These are phyloP conservation scores for Buphagus erythrorhynchus DNA, from an alignment of 2,797 vertebrate genomes.

Conservation along the genomic window DNA sequence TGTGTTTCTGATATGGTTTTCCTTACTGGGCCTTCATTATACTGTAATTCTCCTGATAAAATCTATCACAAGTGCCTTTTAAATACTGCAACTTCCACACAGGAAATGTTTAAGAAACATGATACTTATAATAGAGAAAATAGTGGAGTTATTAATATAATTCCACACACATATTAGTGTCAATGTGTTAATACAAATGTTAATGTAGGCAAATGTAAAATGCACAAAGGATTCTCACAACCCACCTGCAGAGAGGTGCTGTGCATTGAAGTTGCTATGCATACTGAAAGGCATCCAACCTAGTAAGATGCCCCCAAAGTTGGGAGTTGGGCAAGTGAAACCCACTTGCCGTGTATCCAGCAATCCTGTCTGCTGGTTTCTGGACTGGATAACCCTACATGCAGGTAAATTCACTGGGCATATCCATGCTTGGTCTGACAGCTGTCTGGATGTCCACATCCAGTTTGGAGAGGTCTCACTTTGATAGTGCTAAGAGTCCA, in stretches of 20 bases:
- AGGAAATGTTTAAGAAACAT: not conserved
- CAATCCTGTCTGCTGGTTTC: not conserved
- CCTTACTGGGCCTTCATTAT: not conserved
- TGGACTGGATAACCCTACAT: not conserved
- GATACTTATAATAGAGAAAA: not conserved
- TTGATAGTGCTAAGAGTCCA: fast-evolving
- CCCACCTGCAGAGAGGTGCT: not conserved
- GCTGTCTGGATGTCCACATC: not conserved
- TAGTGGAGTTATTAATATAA: not conserved
- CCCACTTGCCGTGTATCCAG: not conserved
- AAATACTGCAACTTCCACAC: not conserved
- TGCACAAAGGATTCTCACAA: not conserved
- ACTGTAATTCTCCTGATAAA: not conserved
- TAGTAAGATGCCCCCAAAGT: not conserved
- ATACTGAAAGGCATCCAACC: not conserved
- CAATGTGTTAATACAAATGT: not conserved
- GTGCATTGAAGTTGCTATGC: not conserved
- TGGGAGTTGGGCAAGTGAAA: not conserved
- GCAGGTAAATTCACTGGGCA: not conserved
- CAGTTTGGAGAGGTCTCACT: not conserved
- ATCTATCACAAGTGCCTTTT: not conserved
- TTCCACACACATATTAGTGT: not conserved
- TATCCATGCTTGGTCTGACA: not conserved
- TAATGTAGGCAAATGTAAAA: not conserved
- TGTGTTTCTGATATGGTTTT: not conserved